phyloP scores from a whole-genome alignment of 2,888 invertebrate genomes.

The Aleiodes alternator region DNA sequence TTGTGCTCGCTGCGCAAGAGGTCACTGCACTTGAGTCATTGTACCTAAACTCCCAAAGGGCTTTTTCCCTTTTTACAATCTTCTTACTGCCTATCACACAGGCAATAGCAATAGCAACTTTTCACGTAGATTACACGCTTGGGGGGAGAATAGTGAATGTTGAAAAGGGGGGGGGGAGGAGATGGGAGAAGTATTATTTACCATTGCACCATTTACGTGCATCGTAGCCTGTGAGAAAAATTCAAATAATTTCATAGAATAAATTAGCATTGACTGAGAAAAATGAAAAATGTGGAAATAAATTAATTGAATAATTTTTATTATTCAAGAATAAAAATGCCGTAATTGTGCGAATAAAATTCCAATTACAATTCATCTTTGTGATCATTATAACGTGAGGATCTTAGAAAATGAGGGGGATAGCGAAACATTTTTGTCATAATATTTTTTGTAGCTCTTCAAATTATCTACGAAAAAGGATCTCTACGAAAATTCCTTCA shows the following conservation, averaged over 20 bases:
- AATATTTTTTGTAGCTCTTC: too few species aligned
- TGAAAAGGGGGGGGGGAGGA: slow-evolving; percentile 31
- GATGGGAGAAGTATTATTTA: not conserved
- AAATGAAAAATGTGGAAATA: too few species aligned
- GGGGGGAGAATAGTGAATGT: slow-evolving; percentile 15
- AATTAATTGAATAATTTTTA: too few species aligned
- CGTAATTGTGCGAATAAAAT: not conserved
- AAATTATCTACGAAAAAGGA: too few species aligned
- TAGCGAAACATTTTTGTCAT: too few species aligned
- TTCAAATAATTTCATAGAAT: slow-evolving; percentile 7
- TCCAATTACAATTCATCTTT: too few species aligned
- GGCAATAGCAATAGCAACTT: not conserved
- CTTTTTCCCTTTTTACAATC: slow-evolving; percentile 18
- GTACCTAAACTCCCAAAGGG: slow-evolving; percentile 20
- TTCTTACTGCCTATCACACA: too few species aligned
- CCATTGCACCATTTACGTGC: slow-evolving; percentile 47
- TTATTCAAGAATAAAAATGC: not conserved
- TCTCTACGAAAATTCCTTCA: too few species aligned
- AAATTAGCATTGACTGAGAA: slow-evolving; percentile 1
- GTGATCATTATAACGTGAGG: too few species aligned
- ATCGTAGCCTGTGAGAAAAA: slow-evolving; percentile 50
- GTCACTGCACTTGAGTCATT: slow-evolving; percentile 23
- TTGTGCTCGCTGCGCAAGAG: not conserved
- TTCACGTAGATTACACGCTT: slow-evolving; percentile 19
- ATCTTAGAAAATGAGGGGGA: too few species aligned